A percentile compares a stretch with the other conserved stretches of the same genome.
Conservation (phyloP, 1,140 invertebrate genomes). For the Orius insidiosus region DNA sequence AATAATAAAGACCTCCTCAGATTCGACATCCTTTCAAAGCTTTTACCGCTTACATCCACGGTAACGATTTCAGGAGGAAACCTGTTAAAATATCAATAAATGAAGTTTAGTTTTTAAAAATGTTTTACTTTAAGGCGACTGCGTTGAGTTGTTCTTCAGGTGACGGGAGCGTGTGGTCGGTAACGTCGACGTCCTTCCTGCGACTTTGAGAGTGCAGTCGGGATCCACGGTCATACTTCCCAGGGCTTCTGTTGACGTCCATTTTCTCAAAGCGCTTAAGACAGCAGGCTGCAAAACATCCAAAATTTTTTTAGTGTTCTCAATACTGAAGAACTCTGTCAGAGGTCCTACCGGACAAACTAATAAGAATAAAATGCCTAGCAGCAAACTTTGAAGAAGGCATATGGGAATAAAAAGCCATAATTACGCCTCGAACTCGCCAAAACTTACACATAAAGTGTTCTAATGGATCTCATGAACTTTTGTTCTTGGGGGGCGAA, state of each 20-base stretch:
- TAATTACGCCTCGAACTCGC: too few relatives aligned
- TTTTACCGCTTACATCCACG: slow-evolving; percentile 68
- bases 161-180: slow-evolving; percentile 61
- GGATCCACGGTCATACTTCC: slow-evolving; percentile 63
- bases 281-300: slow-evolving; percentile 58
- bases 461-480: too few relatives aligned
- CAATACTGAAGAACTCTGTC: too few relatives aligned
- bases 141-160: slow-evolving; percentile 65
- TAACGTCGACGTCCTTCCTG: slow-evolving; percentile 29
- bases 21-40: slow-evolving; percentile 71
- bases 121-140: slow-evolving; percentile 52
- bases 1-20: slow-evolving; percentile 61
- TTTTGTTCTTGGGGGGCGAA: too few relatives aligned
- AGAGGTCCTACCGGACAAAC: too few relatives aligned
- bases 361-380: too few relatives aligned
- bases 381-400: too few relatives aligned
- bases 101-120: not conserved
- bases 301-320: too few relatives aligned
- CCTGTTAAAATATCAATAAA: slow-evolving; percentile 30
- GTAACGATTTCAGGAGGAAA: slow-evolving; percentile 72
- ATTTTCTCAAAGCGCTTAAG: slow-evolving; percentile 58
- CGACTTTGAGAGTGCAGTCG: slow-evolving; percentile 42
- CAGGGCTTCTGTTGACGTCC: slow-evolving; percentile 66
- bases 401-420: too few relatives aligned
- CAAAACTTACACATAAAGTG: too few relatives aligned